Percentiles rank a stretch among this genome's conserved stretches.
Conservation (phyloP, 2,797 vertebrate genomes). For the Rhabdomys pumilio region DNA sequence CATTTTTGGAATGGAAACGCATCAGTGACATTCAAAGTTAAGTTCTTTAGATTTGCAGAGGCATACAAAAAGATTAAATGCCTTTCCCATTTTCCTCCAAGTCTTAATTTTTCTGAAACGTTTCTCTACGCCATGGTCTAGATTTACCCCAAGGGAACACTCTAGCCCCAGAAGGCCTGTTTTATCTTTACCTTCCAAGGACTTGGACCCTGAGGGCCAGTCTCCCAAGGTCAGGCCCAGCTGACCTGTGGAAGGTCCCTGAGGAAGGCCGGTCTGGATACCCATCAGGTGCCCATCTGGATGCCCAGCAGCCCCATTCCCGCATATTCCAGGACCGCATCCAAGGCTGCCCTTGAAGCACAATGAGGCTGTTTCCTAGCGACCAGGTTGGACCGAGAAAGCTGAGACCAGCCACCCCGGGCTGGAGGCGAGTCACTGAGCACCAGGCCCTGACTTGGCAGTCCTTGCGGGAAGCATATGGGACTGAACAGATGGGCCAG, state of each 20-base stretch:
- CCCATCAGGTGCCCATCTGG: not conserved
- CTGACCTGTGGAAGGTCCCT: not conserved
- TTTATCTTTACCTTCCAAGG: not conserved
- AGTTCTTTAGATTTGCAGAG: conserved; percentile 67
- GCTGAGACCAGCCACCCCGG: conserved; percentile 62
- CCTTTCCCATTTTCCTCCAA: conserved; percentile 61
- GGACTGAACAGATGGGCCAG: conserved; percentile 80
- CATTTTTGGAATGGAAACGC: conserved; percentile 63
- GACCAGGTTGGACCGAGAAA: conserved; percentile 64
- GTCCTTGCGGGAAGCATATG: conserved; percentile 78
- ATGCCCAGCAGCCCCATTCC: not conserved
- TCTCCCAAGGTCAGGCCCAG: not conserved
- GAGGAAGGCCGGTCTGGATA: not conserved
- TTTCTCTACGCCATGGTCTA: not conserved
- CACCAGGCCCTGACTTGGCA: conserved; percentile 79
- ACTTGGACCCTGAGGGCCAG: not conserved
- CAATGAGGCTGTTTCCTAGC: conserved; percentile 75
- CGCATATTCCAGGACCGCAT: fast-evolving
- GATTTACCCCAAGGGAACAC: not conserved
- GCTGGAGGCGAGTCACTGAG: conserved; percentile 65
- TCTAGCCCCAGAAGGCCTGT: not conserved
- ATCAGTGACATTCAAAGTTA: conserved; percentile 55
- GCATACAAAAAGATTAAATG: conserved; percentile 45
- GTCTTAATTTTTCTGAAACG: conserved; percentile 53
- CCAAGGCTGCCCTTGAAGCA: not conserved